Conservation (phyloP, 2,113 vertebrate genomes). For the Nothocercus nigrocapillus region DNA sequence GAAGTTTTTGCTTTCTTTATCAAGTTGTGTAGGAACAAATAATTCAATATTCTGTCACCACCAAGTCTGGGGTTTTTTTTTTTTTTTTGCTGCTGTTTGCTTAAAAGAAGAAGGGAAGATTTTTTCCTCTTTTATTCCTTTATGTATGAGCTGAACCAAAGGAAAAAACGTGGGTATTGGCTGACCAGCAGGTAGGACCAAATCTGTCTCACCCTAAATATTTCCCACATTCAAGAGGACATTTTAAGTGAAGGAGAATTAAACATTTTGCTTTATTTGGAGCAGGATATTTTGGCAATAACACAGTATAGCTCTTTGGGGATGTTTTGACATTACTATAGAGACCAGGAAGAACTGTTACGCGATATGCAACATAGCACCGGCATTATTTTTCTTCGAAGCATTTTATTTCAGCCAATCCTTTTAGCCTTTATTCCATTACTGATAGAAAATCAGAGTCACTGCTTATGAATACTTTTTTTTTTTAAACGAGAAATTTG, state of each 20-base stretch:
- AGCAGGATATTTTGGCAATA: background rate
- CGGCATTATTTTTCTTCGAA: background rate
- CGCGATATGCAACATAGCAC: background rate
- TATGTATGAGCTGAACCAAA: background rate
- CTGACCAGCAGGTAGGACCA: background rate
- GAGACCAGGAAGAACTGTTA: background rate
- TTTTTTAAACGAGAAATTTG: background rate
- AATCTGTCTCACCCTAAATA: background rate
- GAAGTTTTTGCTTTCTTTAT: background rate
- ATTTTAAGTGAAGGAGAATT: background rate
- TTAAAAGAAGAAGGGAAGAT: background rate
- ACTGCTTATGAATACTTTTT: background rate
- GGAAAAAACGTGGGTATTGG: background rate
- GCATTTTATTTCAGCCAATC: background rate
- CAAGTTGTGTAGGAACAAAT: background rate
- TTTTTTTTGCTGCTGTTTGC: background rate
- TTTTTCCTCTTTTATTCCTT: background rate
- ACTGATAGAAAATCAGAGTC: background rate
- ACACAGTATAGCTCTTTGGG: background rate
- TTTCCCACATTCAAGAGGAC: background rate
- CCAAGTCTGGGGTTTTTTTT: no score
- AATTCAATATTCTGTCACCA: background rate
- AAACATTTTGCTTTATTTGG: background rate
- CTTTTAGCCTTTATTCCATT: background rate
- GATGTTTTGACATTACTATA: background rate